Evolutionary conservation across 1,140 invertebrate species (phyloP).

Genomic region (Platyscapa corneri): DNA sequence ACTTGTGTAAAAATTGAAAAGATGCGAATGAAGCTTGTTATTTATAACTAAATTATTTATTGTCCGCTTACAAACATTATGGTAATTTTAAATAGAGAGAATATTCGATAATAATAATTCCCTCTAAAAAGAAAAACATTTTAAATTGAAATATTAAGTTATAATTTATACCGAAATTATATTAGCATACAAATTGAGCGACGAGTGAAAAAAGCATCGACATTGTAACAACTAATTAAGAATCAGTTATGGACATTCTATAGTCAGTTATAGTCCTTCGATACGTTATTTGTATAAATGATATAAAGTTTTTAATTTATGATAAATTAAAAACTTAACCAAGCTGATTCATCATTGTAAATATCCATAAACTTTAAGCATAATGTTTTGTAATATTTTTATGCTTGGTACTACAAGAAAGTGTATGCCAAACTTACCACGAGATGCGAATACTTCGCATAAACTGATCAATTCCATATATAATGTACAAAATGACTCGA

Average conservation of each 20-base stretch:
- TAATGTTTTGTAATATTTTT: not conserved
- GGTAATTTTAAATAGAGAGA: no score
- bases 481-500: conserved; percentile 23
- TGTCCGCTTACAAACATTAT: no score
- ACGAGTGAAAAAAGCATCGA: no score
- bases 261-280: not conserved
- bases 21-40: no score
- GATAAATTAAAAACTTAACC: not conserved
- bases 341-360: not conserved
- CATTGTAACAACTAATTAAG: not conserved
- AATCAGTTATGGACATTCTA: not conserved
- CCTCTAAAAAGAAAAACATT: no score
- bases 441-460: not conserved
- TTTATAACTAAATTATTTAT: no score
- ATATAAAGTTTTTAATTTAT: not conserved
- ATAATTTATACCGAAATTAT: no score
- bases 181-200: no score
- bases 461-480: conserved; percentile 17
- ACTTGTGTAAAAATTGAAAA: no score
- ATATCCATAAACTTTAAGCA: not conserved
- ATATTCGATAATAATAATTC: no score
- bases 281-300: not conserved
- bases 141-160: not conserved
- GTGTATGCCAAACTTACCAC: not conserved
- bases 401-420: not conserved